A percentile compares a stretch with the other conserved stretches of the same genome.
Conservation (phyloP, 2,113 vertebrate species). For the Empidonax traillii region DNA sequence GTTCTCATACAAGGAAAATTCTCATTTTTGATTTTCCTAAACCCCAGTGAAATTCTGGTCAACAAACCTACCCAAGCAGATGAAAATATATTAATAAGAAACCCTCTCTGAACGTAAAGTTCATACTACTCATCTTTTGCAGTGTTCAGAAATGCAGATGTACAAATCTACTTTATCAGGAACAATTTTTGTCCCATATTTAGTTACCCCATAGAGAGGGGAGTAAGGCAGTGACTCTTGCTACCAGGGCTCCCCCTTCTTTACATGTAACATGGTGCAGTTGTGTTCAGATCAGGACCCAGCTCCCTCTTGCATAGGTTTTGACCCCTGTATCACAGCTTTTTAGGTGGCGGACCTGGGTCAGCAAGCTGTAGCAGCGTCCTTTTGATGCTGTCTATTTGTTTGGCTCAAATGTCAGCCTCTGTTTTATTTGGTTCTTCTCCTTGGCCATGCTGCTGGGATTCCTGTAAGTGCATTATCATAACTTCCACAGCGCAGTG, state of each 20-base stretch:
- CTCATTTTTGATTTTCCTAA: neutral
- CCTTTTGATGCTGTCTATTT: neutral
- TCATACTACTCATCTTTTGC: neutral
- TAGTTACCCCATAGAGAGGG: no score
- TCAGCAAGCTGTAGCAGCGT: neutral
- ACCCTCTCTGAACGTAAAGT: neutral
- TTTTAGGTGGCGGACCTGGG: neutral
- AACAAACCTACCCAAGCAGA: neutral
- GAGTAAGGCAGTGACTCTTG: neutral
- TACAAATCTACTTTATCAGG: neutral
- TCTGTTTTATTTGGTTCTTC: neutral
- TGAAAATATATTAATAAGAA: neutral
- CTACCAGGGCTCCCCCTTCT: accelerated
- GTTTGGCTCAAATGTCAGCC: neutral
- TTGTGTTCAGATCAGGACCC: neutral
- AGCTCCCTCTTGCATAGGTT: neutral
- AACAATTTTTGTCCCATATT: neutral
- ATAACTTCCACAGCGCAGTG: neutral
- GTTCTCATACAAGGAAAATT: neutral
- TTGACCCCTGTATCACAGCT: neutral
- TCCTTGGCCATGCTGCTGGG: neutral
- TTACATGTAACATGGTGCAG: neutral
- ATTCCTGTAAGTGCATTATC: neutral
- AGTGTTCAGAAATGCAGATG: neutral
- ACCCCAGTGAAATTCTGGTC: neutral